Base-by-base conservation (phyloP, 1,140 invertebrate genomes). In the Drosophila hydei region DNA sequence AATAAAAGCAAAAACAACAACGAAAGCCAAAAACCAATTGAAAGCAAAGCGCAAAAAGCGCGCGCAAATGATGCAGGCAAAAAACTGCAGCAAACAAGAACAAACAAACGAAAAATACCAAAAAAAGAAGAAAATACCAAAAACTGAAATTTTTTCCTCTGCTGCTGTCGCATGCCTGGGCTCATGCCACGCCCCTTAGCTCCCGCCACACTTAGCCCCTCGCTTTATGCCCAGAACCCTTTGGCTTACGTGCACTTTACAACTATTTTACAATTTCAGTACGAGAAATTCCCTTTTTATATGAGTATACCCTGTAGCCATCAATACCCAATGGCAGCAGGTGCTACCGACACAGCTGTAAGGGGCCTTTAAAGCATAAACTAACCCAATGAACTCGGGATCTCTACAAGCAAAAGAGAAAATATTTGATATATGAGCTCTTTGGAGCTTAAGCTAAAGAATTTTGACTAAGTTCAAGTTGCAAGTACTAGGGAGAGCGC, bases 221-320 rank as follows among this genome's bases (percentile, higher is more conserved):
- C 18, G 25, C 18, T 55, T 36, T 42, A 36, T 18, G 18, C 14
- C 30, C 43, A 48, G 38, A 14, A 71, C 61, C 27, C 52, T 65
- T 58, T 65, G 36, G 45, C 69, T 65, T 43, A 52, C 54, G 62
- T 72, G 67, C 62, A 75, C 60, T 75, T 81, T 83, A 48, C 71
- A 83, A 64, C 75, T 70, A 81, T 72, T 77, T 79, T 56, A 54
- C 9, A 8, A 23, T 69, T 72, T 63, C 36, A 12, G 19, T 18
- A 7, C 25, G 9, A 42, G 4, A 52, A 51, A 58, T 65, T 51
- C 33, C 47, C 6, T 50, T 65, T 73, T 45, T 61, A 55, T 75
- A 48, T 62, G 7, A 4, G 8, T 25, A 23, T 42, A 55, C 36
- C 52, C 52, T 25, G 36, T 16, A 25, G 19, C 1, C n/a, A 14